Percentiles rank a stretch among this genome's conserved stretches.
Evolutionary conservation across 2,888 invertebrate species (phyloP).

Genomic region (Chromoteleia sp.): DNA sequence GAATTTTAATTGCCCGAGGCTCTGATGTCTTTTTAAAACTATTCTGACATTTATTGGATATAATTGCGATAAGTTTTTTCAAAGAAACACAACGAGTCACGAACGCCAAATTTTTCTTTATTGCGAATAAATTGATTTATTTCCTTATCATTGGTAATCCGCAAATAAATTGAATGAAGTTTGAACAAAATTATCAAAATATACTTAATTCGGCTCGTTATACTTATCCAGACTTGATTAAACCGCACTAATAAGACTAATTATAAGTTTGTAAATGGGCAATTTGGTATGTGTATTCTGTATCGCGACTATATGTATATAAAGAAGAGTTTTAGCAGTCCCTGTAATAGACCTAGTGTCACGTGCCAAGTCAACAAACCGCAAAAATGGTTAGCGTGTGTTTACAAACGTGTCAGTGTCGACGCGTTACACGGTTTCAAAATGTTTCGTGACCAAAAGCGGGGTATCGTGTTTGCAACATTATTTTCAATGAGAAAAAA

Average conservation of each 20-base stretch:
- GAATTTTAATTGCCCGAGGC: slow-evolving; percentile 35
- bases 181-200: not conserved
- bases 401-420: slow-evolving; percentile 73
- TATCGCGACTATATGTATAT: slow-evolving; percentile 9
- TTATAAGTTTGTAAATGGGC: slow-evolving; percentile 54
- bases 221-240: slow-evolving; percentile 26
- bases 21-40: slow-evolving; percentile 43
- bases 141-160: slow-evolving; percentile 11
- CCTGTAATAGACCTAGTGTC: slow-evolving; percentile 61
- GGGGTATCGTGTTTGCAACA: slow-evolving; percentile 71
- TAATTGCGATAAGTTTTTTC: slow-evolving; percentile 31
- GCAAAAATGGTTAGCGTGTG: slow-evolving; percentile 74
- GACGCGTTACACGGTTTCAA: slow-evolving; percentile 72
- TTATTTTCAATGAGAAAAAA: slow-evolving; percentile 64
- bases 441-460: slow-evolving; percentile 77
- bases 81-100: slow-evolving; percentile 22
- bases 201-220: slow-evolving; percentile 9
- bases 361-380: slow-evolving; percentile 71
- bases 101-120: slow-evolving; percentile 3
- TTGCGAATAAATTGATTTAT: slow-evolving; percentile 12
- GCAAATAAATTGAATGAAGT: slow-evolving; percentile 14
- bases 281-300: slow-evolving; percentile 24
- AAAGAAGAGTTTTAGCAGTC: slow-evolving; percentile 54
- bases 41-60: slow-evolving; percentile 31
- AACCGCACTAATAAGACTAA: slow-evolving; percentile 37